Evolutionary conservation across 2,797 vertebrate species (phyloP).

Genomic region (Scarus forsteni): DNA sequence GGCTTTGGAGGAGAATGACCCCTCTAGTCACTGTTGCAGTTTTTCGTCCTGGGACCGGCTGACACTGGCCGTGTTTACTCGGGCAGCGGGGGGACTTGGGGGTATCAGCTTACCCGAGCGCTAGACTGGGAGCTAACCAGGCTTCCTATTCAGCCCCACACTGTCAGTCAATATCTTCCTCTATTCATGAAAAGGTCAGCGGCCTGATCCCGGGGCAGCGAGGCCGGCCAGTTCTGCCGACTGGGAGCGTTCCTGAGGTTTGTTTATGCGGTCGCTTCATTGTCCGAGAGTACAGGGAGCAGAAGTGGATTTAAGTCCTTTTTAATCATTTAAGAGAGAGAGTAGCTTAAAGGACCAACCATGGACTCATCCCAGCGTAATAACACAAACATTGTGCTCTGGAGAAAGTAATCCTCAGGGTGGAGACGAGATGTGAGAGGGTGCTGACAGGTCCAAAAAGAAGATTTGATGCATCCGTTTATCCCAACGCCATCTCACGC

Average conservation of each 20-base stretch:
- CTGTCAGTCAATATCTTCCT: slow-evolving; percentile 62
- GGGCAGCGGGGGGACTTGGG: slow-evolving; percentile 25
- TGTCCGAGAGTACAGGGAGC: slow-evolving; percentile 9
- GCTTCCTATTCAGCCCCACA: slow-evolving; percentile 54
- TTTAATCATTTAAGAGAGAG: slow-evolving; percentile 49
- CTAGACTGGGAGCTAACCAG: slow-evolving; percentile 63
- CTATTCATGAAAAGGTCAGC: slow-evolving; percentile 58
- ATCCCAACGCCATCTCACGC: not conserved
- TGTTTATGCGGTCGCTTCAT: slow-evolving; percentile 29
- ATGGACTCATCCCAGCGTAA: not conserved
- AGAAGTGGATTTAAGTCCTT: slow-evolving; percentile 35
- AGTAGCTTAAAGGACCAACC: slow-evolving; percentile 26
- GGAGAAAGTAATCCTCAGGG: not conserved
- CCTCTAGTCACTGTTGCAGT: slow-evolving; percentile 55
- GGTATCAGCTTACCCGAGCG: slow-evolving; percentile 47
- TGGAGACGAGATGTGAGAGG: not conserved
- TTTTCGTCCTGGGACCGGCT: slow-evolving; percentile 38
- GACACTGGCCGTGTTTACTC: slow-evolving; percentile 45
- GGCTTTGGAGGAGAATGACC: slow-evolving; percentile 42
- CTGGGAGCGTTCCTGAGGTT: slow-evolving; percentile 17
- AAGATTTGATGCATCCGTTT: not conserved
- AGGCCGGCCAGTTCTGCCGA: slow-evolving; percentile 6
- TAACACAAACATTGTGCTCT: not conserved
- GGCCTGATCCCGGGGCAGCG: slow-evolving; percentile 30
- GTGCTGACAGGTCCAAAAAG: not conserved